phyloP scores from a whole-genome alignment of 2,113 vertebrate genomes.

The Muntiacus reevesi region DNA sequence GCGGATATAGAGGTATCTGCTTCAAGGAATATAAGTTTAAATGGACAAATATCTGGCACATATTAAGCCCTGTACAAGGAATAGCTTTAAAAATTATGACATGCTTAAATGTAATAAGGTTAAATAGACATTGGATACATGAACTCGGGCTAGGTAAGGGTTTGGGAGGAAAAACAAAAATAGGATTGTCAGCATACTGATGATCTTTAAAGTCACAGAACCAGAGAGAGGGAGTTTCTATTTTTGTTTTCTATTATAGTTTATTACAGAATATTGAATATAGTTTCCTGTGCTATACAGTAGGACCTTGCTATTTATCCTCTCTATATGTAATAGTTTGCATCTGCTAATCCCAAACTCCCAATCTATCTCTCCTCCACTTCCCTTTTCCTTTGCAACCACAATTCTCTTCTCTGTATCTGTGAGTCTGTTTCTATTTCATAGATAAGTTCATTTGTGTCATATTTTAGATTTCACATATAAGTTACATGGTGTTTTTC shows the following conservation, averaged over 20 bases:
- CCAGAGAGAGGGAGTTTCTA: neutral
- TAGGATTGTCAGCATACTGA: neutral
- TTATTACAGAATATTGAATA: neutral
- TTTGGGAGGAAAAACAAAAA: neutral
- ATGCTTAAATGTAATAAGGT: neutral
- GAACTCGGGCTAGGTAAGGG: neutral
- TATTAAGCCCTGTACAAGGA: neutral
- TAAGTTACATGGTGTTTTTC: neutral
- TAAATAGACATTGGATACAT: neutral
- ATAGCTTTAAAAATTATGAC: neutral
- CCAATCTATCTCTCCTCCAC: neutral
- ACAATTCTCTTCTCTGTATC: neutral
- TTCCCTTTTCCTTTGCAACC: neutral
- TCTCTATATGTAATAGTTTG: neutral
- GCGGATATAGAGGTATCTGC: neutral
- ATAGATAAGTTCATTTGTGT: neutral
- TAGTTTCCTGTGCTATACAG: neutral
- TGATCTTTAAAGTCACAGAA: slow-evolving; percentile 6
- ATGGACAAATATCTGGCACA: neutral
- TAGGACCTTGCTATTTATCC: neutral
- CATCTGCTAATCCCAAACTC: neutral
- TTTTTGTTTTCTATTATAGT: neutral
- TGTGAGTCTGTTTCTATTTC: neutral
- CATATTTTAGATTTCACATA: neutral
- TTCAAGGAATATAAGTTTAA: neutral